Evolutionary conservation across 2,113 vertebrate genomes (phyloP), one percentile per base, ranked within the genome.

Genomic region (Nannospalax galili): DNA sequence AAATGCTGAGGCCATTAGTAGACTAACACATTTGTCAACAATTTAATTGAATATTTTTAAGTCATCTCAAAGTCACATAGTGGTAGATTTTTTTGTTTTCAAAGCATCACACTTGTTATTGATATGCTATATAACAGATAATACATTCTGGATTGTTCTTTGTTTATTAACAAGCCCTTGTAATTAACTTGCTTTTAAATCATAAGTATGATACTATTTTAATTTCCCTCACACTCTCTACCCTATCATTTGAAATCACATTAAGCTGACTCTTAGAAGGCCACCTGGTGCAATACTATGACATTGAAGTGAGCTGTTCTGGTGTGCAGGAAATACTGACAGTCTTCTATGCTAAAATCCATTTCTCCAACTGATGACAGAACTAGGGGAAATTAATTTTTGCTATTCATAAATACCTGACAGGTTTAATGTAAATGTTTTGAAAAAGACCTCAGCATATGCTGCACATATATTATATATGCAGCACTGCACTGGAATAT

Each of bases 101-200:
- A 97, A 98, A 97, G 97, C 97, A 97, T 98, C 97, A 94, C 91
- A 94, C 97, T 98, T 98, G 98, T 96, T 98, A 98, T 97, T 98
- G 98, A 98, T 98, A 98, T 1, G 90, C 97, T 97, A 97, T 97
- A 97, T 96, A 98, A 98, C 97, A 98, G 98, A 98, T 98, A 98
- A 98, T 98, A 98, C 98, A 98, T 97, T 97, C 97, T 92, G 98
- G 98, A 98, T 97, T 98, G 98, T 98, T 98, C 98, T 98, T 98
- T 99, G 98, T 99, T 99, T 99, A 99, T 99, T 99, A 99, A 98
- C 98, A 98, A 98, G 98, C 98, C 98, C 98, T 98, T 98, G 98
- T 98, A 99, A 99, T 99, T 99, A 98, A 99, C 98, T 98, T 98
- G 98, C 98, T 98, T 99, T 99, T 99, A 99, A 99, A 99, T 98